Evolutionary conservation across 2,888 invertebrate genomes (phyloP), one percentile per base, ranked within the genome.

Genomic region (Oithona nana): DNA sequence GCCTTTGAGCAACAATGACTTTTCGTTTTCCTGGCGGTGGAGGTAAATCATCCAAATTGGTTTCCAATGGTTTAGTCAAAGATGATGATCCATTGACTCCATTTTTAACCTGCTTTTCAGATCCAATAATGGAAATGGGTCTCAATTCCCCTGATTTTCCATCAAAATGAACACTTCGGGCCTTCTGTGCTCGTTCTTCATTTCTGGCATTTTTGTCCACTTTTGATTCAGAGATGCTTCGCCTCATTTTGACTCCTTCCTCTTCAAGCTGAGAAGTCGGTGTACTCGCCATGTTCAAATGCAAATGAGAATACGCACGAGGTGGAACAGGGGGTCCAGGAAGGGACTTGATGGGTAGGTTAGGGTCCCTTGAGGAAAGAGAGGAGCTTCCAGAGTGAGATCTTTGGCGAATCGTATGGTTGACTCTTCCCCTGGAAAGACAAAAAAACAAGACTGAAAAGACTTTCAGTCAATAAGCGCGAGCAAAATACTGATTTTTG

Each of bases 151-250:
- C 20, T 13, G 54, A 20, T 6, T 20, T 16, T 4, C 54, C 54
- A 26, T 54, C 54, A 54, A 54, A 54, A 26, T 54, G 54, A 26
- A 54, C 54, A 54, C 54, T 54, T 54, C 54, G 20, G 11, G 6
- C 22, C 54, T 54, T 54, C 2, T 3, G 3, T 24, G 54, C 54
- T 26, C 54, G 20, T 26, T 54, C 54, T 26, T 54, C 54, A 3
- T 20, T 26, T 26, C 26, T 54, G 20, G 20, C 26, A 26, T 26
- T 54, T 26, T 54, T 54, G 20, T 24, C 26, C 20, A 54, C 26
- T 54, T 54, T 54, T 20, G 54, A 24, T 26, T 54, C 54, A 3
- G 54, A 54, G 16, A 26, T 24, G 26, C 54, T 54, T 54, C 54
- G 20, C 16, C 54, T 24, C 24, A 54, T 20, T 26, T 26, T 54